Base-by-base conservation (phyloP, 2,113 vertebrate species). In the Antennarius striatus region DNA sequence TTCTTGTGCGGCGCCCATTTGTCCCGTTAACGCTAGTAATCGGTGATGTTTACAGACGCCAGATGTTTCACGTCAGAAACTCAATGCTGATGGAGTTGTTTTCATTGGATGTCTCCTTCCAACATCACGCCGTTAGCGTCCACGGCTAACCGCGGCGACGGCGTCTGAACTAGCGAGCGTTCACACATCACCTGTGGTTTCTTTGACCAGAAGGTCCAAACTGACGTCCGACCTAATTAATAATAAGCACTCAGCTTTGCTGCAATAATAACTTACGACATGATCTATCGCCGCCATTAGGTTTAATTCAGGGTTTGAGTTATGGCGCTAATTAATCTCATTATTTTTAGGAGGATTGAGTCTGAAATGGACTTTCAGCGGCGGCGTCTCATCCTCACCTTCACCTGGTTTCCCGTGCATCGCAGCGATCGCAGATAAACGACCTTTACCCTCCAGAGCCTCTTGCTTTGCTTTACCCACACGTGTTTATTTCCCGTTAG, bases 391-490 rank as follows among this genome's bases (percentile, higher is more conserved):
- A 68, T 58, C 39, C 55, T 81, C 10, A 17, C 61, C 56, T 65
- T 50, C 57, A 40, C 10, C 10, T 40, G 5, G 60, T 76, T 73
- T 80, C 51, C 65, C 53, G 69, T 75, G 84, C 82, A 80, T 75
- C 73, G 40, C 54, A 76, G 80, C 86, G 88, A 89, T 90, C 79
- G 84, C 75, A 79, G 75, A 85, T 90, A 81, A 85, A 87, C 86
- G 74, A 68, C 22, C 22, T 22, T 22, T 22, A 22, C 22, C 22
- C 22, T 22, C 22, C 22, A 22, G 22, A 77, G 57, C 68, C 48
- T 14, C 79, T 70, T 65, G 81, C 48, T 66, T 50, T 46, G 63
- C 63, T 82, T 82, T 72, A 54, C 53, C 64, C 46, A 52, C 32
- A 46, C 11, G 40, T 36, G 30, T 22, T 42, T 45, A n/a, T 80